Percentiles rank a stretch among this genome's conserved stretches.
phyloP scores from a whole-genome alignment of 2,797 vertebrate genomes.

The Otolemur crassicaudatus region DNA sequence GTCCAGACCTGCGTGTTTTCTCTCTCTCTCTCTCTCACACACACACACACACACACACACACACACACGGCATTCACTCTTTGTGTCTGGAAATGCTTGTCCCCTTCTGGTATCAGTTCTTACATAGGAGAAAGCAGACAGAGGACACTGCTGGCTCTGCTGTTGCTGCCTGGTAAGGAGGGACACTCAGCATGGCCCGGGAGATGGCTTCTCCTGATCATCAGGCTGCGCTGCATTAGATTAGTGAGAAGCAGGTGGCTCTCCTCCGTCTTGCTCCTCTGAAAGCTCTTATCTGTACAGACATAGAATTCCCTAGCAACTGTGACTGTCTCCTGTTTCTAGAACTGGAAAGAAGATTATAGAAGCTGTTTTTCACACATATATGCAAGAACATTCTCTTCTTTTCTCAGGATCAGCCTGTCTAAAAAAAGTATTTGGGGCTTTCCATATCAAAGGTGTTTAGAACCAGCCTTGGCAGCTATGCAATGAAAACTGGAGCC shows the following conservation, averaged over 20 bases:
- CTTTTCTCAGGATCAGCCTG: constrained; percentile 37
- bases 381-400: constrained; percentile 7
- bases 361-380: constrained; percentile 17
- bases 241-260: constrained; percentile 71
- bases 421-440: constrained; percentile 22
- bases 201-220: constrained; percentile 59
- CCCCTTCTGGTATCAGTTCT: background rate
- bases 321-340: constrained; percentile 39
- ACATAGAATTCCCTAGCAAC: background rate
- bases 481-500: background rate
- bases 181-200: background rate
- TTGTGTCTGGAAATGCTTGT: background rate
- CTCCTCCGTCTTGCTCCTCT: constrained; percentile 61
- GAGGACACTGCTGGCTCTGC: background rate
- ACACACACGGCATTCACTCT: too few relatives aligned
- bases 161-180: background rate
- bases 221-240: constrained; percentile 49
- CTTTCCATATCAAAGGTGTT: constrained; percentile 42
- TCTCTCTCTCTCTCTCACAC: background rate
- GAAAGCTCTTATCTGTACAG: constrained; percentile 66
- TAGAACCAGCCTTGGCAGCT: constrained; percentile 57
- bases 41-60: rapidly evolving
- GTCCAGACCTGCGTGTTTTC: too few relatives aligned
- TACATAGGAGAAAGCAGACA: background rate
- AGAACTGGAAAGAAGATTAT: constrained; percentile 42